phyloP scores from a whole-genome alignment of 2,113 vertebrate genomes.

The Marmota flaviventris region DNA sequence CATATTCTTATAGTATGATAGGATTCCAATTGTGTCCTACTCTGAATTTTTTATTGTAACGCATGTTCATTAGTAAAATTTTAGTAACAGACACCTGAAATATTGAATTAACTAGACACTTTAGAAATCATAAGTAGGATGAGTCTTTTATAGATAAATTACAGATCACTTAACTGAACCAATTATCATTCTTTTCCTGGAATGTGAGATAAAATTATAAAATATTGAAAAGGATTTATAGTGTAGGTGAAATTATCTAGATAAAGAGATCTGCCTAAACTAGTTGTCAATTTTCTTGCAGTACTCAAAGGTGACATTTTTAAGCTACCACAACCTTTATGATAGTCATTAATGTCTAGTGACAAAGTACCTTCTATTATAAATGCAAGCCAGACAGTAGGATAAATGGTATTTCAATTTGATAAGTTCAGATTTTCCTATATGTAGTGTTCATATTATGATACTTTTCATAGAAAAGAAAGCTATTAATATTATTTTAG shows the following conservation, averaged over 20 bases:
- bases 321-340: not conserved
- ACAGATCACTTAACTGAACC: not conserved
- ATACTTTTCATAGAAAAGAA: not conserved
- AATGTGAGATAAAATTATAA: constrained; percentile 28
- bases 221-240: not conserved
- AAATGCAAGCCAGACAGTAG: not conserved
- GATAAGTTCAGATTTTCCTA: not conserved
- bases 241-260: not conserved
- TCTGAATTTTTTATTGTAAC: constrained; percentile 11
- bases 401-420: not conserved
- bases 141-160: not conserved
- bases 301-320: constrained; percentile 26
- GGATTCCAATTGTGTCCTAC: not conserved
- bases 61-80: constrained; percentile 28
- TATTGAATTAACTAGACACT: not conserved
- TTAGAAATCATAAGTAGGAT: constrained; percentile 17
- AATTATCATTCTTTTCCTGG: not conserved
- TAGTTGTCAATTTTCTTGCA: not conserved
- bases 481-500: constrained; percentile 40
- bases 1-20: not conserved
- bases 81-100: constrained; percentile 24
- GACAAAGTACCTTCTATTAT: constrained; percentile 29
- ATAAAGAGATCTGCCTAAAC: not conserved
- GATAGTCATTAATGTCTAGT: constrained; percentile 21
- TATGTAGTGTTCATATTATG: not conserved